phyloP scores from a whole-genome alignment of 37 sponge, comb jelly and placozoan species.

The Dysidea cf. avara region DNA sequence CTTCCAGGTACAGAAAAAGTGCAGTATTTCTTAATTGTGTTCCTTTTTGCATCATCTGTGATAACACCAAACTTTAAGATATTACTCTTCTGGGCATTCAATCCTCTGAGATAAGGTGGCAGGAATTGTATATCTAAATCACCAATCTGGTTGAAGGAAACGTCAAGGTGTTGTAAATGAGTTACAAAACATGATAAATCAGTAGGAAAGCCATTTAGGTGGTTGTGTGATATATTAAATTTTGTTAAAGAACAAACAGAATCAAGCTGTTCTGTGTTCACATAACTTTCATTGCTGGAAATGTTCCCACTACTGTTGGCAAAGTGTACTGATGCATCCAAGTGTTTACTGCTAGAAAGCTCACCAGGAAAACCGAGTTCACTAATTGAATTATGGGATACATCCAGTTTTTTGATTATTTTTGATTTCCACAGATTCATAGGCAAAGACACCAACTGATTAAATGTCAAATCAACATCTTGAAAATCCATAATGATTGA shows the following conservation, averaged over 20 bases:
- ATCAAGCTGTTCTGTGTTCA: too few relatives aligned
- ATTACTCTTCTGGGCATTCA: conserved; percentile 23
- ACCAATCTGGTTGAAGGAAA: conserved; percentile 38
- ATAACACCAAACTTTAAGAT: conserved; percentile 40
- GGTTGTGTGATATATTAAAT: conserved; percentile 60
- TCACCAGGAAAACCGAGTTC: too few relatives aligned
- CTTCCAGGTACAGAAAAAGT: too few relatives aligned
- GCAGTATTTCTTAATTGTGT: conserved; percentile 5
- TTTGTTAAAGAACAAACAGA: too few relatives aligned
- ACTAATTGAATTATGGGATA: too few relatives aligned
- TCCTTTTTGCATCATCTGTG: background rate
- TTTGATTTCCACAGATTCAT: conserved; percentile 36
- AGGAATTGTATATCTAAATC: conserved; percentile 42
- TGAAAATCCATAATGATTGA: conserved; percentile 50
- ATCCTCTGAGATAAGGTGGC: conserved; percentile 40
- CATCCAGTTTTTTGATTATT: conserved; percentile 46
- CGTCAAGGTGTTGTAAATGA: conserved; percentile 55
- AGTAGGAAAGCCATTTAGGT: conserved; percentile 41
- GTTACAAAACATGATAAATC: conserved; percentile 68
- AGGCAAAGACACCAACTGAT: conserved; percentile 36
- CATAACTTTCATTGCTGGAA: too few relatives aligned
- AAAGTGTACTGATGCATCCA: too few relatives aligned
- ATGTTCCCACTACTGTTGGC: too few relatives aligned
- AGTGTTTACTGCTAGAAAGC: too few relatives aligned
- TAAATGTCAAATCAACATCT: conserved; percentile 16